phyloP scores from a whole-genome alignment of 2,888 invertebrate species.

The Axea sp. region DNA sequence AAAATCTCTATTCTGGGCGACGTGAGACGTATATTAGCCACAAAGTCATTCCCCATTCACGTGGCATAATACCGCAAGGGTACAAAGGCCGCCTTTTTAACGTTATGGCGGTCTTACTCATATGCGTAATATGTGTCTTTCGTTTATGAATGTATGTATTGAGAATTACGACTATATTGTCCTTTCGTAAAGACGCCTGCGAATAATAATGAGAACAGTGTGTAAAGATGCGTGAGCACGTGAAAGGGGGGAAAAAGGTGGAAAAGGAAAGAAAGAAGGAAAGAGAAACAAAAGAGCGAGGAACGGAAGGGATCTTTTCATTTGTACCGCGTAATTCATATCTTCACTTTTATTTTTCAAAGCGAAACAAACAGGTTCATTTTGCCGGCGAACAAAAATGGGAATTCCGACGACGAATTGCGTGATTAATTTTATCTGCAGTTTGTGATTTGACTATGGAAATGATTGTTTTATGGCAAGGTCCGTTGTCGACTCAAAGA shows the following conservation, averaged over 20 bases:
- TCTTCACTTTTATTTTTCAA: conserved; percentile 24
- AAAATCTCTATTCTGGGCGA: conserved; percentile 46
- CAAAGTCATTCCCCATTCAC: conserved; percentile 50
- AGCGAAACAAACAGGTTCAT: conserved; percentile 33
- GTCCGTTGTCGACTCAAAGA: conserved; percentile 7
- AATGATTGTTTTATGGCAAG: conserved; percentile 43
- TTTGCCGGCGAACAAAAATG: conserved; percentile 19
- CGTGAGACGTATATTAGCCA: conserved; percentile 52
- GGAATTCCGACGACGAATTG: conserved; percentile 28
- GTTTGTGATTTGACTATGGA: conserved; percentile 34
- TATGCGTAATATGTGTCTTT: conserved; percentile 52
- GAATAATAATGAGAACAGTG: conserved; percentile 45
- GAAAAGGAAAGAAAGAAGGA: neutral
- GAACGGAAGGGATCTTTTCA: conserved; percentile 25
- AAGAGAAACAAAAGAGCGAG: neutral
- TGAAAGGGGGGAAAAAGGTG: conserved; percentile 8
- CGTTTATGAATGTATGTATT: conserved; percentile 51
- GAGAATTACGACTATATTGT: conserved; percentile 51
- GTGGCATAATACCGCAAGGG: conserved; percentile 48
- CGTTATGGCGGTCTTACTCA: conserved; percentile 45
- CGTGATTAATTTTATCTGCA: conserved; percentile 40
- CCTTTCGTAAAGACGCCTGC: conserved; percentile 43
- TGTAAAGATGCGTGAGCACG: conserved; percentile 40
- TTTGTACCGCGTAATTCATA: conserved; percentile 41
- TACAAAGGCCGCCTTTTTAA: conserved; percentile 52